Evolutionary conservation across 2,888 invertebrate genomes (phyloP).

Genomic region (Argynnis bischoffii): DNA sequence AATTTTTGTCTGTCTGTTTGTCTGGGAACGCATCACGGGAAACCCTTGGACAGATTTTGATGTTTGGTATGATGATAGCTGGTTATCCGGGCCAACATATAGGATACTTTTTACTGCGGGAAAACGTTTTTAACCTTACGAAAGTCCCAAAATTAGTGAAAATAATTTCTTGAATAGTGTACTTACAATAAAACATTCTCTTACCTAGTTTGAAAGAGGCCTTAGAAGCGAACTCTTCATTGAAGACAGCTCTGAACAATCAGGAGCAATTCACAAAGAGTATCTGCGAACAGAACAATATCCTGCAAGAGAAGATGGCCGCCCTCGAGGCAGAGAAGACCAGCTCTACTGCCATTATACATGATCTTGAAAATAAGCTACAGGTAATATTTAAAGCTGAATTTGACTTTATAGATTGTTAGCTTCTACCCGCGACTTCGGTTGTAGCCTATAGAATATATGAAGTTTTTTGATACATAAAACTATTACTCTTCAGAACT

Average conservation of each 20-base stretch:
- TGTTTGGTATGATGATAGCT: too few species aligned
- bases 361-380: slow-evolving; percentile 39
- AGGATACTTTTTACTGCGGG: too few species aligned
- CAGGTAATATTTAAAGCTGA: slow-evolving; percentile 35
- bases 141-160: background rate
- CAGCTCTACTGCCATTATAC: slow-evolving; percentile 12
- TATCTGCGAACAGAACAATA: slow-evolving; percentile 46
- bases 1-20: too few species aligned
- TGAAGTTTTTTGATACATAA: background rate
- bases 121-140: background rate
- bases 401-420: too few species aligned
- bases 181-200: background rate
- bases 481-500: background rate
- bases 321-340: slow-evolving; percentile 44
- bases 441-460: too few species aligned
- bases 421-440: too few species aligned
- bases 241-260: slow-evolving; percentile 49
- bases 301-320: slow-evolving; percentile 47
- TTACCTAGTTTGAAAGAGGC: slow-evolving; percentile 47
- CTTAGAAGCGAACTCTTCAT: slow-evolving; percentile 43
- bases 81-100: too few species aligned
- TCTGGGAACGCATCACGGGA: too few species aligned
- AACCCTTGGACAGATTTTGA: too few species aligned
- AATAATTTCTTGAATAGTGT: background rate
- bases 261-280: slow-evolving; percentile 49